Base-by-base conservation (phyloP, 2,888 invertebrate genomes). In the Sinohyriopsis cumingii region DNA sequence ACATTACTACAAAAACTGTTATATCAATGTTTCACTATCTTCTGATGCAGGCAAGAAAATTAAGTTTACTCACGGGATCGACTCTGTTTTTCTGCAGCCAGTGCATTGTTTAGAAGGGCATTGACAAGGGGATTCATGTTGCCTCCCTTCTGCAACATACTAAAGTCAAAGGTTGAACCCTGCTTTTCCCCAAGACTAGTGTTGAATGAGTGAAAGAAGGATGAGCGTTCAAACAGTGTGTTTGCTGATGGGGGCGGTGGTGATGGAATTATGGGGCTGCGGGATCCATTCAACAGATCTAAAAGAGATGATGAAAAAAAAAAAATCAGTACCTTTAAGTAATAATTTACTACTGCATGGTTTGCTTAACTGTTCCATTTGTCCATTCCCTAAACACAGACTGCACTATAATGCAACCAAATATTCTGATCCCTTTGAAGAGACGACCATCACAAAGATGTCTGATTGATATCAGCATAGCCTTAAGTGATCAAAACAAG, bases 231-330 rank as follows among this genome's bases (percentile, higher is more conserved):
- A 73, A 77, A 82, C 63, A 79, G 33, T 1, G 78, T 71, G 18
- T 72, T 71, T 5, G 75, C 76, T 19, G 78, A 76, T 0, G 78
- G 76, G 0, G 82, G 80, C 12, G 83, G 81, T 4, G 85, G 84
- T 15, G 86, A 86, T 9, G 83, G 82, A 22, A 83, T 76, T 59
- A 80, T 72, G 28, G 87, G 86, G 71, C 87, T 87, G 69, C 80
- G 81, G 25, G 79, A 75, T 22, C 86, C 86, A 74, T 82, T 81
- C 64, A 85, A 56, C 33, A 85, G 73, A 67, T 84, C 85, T 84
- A 76, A 20, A 78, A 75, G 54, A 22, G 15, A 45, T 45, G 15
- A 12, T 45, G 45, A 45, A 15, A 45, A 33, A 33, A 33, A 33
- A 45, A 33, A 7, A 9, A 3, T 45, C 15, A 45, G 3, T 12